These are phyloP conservation scores for Cynocephalus volans DNA, from an alignment of 2,113 vertebrate genomes.

Conservation along the genomic window DNA sequence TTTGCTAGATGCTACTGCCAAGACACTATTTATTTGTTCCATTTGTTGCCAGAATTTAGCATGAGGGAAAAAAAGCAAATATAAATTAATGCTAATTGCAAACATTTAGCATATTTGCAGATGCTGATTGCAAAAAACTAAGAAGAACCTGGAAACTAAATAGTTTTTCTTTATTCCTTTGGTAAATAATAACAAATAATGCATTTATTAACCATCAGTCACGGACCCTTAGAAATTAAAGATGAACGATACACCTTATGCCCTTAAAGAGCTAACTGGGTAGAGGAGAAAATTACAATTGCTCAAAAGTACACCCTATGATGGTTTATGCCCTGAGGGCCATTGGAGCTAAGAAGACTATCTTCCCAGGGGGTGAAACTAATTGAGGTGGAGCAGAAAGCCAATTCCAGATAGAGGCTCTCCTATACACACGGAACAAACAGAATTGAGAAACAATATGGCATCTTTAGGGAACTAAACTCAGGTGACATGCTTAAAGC, in stretches of 20 bases:
- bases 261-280: neutral
- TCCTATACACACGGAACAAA: neutral
- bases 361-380: neutral
- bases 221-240: neutral
- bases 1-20: neutral
- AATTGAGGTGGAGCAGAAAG: neutral
- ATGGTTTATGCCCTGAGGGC: too few species aligned
- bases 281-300: neutral
- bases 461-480: neutral
- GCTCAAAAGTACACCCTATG: neutral
- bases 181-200: neutral
- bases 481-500: neutral
- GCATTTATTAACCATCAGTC: neutral
- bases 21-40: neutral
- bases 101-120: neutral
- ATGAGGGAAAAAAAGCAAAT: neutral
- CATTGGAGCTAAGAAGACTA: neutral
- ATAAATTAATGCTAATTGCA: constrained; percentile 10
- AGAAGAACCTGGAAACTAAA: neutral
- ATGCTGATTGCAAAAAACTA: neutral
- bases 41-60: neutral
- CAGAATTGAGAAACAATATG: neutral
- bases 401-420: neutral
- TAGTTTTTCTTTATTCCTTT: neutral
- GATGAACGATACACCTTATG: neutral